Percentiles rank a stretch among this genome's conserved stretches.
phyloP scores from a whole-genome alignment of 2,797 vertebrate species.

The Anableps anableps region DNA sequence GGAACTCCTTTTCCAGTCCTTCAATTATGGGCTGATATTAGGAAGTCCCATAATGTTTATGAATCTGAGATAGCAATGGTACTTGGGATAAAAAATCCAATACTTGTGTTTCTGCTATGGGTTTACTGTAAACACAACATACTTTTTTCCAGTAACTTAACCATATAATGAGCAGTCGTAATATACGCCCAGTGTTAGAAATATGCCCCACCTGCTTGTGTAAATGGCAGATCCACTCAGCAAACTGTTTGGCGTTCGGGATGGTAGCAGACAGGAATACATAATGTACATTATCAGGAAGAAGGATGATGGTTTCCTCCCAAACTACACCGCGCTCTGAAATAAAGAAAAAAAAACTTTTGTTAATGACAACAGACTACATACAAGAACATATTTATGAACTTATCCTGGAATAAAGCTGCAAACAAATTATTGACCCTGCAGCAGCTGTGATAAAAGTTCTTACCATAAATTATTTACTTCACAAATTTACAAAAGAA shows the following conservation, averaged over 20 bases:
- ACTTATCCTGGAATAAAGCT: not conserved
- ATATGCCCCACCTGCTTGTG: conserved; percentile 88
- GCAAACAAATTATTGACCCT: not conserved
- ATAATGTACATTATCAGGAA: conserved; percentile 98
- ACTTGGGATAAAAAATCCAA: not conserved
- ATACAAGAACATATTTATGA: not conserved
- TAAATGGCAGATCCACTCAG: conserved; percentile 98
- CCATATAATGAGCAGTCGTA: not conserved
- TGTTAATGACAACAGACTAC: not conserved
- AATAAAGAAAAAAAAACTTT: conserved; percentile 11
- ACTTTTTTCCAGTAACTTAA: no score
- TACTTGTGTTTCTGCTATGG: not conserved
- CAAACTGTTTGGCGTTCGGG: conserved; percentile 97
- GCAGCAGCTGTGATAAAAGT: no score
- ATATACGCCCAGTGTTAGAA: not conserved
- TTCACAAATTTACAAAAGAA: no score
- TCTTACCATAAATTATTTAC: no score
- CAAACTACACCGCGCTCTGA: conserved; percentile 98
- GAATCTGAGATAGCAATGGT: not conserved
- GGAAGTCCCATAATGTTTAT: not conserved
- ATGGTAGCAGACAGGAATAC: conserved; percentile 99
- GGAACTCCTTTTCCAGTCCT: not conserved
- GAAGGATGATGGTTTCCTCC: conserved; percentile 99
- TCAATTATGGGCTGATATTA: not conserved
- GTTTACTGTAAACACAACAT: not conserved